Conservation (phyloP, 2,888 invertebrate genomes). For the Diplazon laetatorius region DNA sequence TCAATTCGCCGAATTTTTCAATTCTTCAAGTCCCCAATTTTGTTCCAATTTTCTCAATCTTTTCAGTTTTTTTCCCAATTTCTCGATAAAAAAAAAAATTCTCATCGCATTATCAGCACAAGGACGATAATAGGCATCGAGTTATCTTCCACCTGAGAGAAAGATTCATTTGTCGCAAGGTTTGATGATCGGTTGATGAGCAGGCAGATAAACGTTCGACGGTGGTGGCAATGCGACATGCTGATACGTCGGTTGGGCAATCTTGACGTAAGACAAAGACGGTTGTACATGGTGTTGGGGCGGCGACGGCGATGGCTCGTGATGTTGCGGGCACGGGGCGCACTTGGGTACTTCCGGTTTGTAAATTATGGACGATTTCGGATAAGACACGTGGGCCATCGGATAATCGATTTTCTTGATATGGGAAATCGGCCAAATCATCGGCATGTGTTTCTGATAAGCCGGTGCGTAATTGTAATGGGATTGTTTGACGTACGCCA, state of each 20-base stretch:
- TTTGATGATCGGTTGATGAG: slow-evolving; percentile 56
- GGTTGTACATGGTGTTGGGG: slow-evolving; percentile 65
- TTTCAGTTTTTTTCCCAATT: no score
- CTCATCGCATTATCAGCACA: not conserved
- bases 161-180: slow-evolving; percentile 30
- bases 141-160: no score
- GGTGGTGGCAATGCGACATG: slow-evolving; percentile 64
- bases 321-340: slow-evolving; percentile 54
- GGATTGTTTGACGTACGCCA: slow-evolving; percentile 72
- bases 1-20: no score
- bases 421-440: slow-evolving; percentile 28
- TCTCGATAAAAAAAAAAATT: not conserved
- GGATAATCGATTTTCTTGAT: slow-evolving; percentile 53
- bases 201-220: slow-evolving; percentile 67
- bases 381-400: slow-evolving; percentile 52
- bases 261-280: slow-evolving; percentile 67
- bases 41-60: no score
- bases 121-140: not conserved
- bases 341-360: slow-evolving; percentile 60
- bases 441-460: slow-evolving; percentile 69
- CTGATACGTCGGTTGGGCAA: slow-evolving; percentile 68
- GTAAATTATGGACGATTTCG: slow-evolving; percentile 69
- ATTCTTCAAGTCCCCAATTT: no score
- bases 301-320: slow-evolving; percentile 52
- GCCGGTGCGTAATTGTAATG: slow-evolving; percentile 73